These are phyloP conservation scores for Helicoverpa assulta DNA, from an alignment of 2,888 invertebrate species.

Conservation along the genomic window DNA sequence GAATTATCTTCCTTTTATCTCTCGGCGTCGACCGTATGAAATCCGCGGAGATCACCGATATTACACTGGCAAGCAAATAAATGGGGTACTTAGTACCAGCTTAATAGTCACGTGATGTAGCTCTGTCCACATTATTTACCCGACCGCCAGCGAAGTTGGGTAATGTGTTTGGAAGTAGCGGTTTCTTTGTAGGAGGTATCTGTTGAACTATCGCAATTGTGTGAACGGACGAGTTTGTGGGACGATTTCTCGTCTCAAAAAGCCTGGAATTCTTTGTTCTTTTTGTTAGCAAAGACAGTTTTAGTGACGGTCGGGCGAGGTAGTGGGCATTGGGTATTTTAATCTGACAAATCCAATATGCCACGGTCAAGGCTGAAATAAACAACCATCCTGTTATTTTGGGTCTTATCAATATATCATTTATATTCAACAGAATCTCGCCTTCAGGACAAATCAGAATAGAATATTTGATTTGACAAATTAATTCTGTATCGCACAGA, in stretches of 20 bases:
- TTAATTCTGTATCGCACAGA: conserved; percentile 15
- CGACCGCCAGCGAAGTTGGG: conserved; percentile 45
- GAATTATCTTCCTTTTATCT: conserved; percentile 67
- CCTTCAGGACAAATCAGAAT: conserved; percentile 15
- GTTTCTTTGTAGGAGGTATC: conserved; percentile 42
- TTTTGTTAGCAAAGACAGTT: conserved; percentile 8
- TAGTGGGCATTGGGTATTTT: conserved; percentile 12
- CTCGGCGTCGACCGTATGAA: conserved; percentile 45
- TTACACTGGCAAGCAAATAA: conserved; percentile 60
- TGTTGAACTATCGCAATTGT: conserved; percentile 37
- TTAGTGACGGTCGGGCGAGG: conserved; percentile 14
- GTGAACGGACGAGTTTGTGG: conserved; percentile 16
- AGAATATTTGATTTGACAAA: conserved; percentile 28
- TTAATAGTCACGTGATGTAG: conserved; percentile 60
- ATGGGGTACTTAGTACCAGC: conserved; percentile 62
- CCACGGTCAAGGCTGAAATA: conserved; percentile 25
- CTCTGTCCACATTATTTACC: conserved; percentile 53
- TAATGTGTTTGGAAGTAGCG: conserved; percentile 42
- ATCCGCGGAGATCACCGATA: conserved; percentile 52
- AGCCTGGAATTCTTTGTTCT: conserved; percentile 11
- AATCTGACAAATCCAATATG: neutral
- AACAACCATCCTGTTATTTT: conserved; percentile 28
- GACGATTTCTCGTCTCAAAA: conserved; percentile 13
- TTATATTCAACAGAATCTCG: conserved; percentile 29
- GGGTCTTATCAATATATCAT: conserved; percentile 31